A percentile compares a stretch with the other conserved stretches of the same genome.
phyloP scores from a whole-genome alignment of 2,888 invertebrate species.

The Temnothorax rugatulus region DNA sequence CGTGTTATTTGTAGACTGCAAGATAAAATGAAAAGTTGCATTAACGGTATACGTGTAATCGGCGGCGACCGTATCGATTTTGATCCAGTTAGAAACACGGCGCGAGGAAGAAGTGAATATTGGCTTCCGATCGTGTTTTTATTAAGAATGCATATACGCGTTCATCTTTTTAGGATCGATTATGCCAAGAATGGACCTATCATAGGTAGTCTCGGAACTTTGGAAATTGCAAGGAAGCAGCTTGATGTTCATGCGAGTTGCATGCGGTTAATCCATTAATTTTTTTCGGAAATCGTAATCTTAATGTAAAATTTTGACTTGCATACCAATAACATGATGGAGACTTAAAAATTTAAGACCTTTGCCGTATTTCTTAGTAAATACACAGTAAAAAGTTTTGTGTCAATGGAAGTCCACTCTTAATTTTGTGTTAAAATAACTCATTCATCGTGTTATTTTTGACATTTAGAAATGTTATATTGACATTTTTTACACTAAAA shows the following conservation, averaged over 20 bases:
- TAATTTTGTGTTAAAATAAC: too few relatives aligned
- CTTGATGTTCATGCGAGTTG: not conserved
- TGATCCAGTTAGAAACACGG: slow-evolving; percentile 27
- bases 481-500: too few relatives aligned
- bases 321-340: not conserved
- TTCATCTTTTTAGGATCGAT: not conserved
- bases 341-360: not conserved
- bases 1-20: not conserved
- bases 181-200: not conserved
- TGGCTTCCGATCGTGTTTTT: not conserved
- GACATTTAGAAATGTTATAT: too few relatives aligned
- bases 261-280: not conserved
- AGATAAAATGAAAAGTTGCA: slow-evolving; percentile 39
- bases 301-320: not conserved
- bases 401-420: too few relatives aligned
- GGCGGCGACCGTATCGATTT: slow-evolving; percentile 12
- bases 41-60: slow-evolving; percentile 20
- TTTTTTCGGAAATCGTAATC: not conserved
- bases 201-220: not conserved
- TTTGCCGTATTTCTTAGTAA: not conserved
- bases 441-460: too few relatives aligned
- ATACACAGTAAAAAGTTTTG: too few relatives aligned
- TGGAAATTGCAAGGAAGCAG: not conserved
- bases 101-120: not conserved
- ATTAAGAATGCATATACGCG: not conserved